Percentiles rank a stretch among this genome's conserved stretches.
Evolutionary conservation across 2,888 invertebrate genomes (phyloP).

Genomic region (Pterobdella sp.): DNA sequence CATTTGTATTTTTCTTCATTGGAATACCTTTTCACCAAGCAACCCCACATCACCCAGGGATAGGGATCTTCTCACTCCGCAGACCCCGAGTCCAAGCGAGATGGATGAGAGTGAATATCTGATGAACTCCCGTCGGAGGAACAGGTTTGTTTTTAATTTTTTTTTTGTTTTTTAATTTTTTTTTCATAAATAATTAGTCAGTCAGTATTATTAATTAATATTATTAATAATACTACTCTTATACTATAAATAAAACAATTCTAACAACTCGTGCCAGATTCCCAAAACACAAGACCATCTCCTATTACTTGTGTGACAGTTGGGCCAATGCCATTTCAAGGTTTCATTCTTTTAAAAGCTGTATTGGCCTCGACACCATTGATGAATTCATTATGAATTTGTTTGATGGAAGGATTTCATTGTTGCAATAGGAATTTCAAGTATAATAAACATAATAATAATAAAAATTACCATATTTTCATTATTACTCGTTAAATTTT

Average conservation of each 20-base stretch:
- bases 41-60: constrained; percentile 36
- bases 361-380: not conserved
- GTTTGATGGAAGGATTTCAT: not conserved
- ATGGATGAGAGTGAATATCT: constrained; percentile 54
- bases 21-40: not conserved
- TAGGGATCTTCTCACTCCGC: constrained; percentile 40
- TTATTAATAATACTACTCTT: too few species aligned
- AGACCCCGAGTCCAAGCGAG: constrained; percentile 37
- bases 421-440: not conserved
- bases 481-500: too few species aligned
- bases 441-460: too few species aligned
- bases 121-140: constrained; percentile 46
- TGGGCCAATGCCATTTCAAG: constrained; percentile 43
- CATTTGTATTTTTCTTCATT: not conserved
- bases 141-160: too few species aligned
- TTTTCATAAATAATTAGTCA: too few species aligned
- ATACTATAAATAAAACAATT: not conserved
- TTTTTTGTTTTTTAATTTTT: too few species aligned
- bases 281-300: constrained; percentile 38
- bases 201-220: not conserved
- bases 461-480: too few species aligned
- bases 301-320: constrained; percentile 42
- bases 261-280: not conserved
- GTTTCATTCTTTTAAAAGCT: constrained; percentile 35
- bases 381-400: not conserved